These are phyloP conservation scores for Lycaon pictus DNA, from an alignment of 2,113 vertebrate species.

Conservation along the genomic window DNA sequence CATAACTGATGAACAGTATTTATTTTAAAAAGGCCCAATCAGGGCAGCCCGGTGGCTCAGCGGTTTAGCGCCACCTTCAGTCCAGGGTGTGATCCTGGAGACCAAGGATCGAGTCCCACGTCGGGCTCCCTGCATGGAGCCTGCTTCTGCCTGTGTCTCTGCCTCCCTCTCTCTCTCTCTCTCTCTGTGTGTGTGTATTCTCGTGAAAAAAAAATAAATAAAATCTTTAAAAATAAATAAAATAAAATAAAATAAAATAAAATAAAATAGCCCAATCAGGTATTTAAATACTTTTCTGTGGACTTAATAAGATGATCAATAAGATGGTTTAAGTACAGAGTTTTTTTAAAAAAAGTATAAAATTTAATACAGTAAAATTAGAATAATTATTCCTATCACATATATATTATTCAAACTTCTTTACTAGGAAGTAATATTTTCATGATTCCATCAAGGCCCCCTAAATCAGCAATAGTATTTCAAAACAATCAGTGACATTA, in stretches of 20 bases:
- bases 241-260: not conserved
- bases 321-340: not conserved
- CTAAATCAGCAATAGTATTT: not conserved
- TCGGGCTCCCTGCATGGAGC: no score
- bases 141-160: no score
- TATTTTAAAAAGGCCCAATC: conserved; percentile 42
- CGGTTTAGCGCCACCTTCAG: no score
- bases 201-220: no score
- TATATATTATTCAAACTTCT: conserved; percentile 15
- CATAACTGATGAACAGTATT: not conserved
- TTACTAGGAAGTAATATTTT: conserved; percentile 36
- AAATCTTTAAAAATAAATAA: not conserved
- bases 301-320: not conserved
- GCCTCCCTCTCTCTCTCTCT: no score
- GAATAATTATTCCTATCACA: not conserved
- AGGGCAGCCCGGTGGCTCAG: not conserved
- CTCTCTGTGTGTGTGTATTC: no score
- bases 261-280: conserved; percentile 32
- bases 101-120: no score
- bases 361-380: not conserved
- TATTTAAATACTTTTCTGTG: not conserved
- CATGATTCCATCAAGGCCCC: not conserved
- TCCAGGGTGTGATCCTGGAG: no score
- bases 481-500: not conserved
- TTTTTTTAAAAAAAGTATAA: not conserved